Evolutionary conservation across 2,113 vertebrate genomes (phyloP).

Genomic region (Hemiscyllium ocellatum): DNA sequence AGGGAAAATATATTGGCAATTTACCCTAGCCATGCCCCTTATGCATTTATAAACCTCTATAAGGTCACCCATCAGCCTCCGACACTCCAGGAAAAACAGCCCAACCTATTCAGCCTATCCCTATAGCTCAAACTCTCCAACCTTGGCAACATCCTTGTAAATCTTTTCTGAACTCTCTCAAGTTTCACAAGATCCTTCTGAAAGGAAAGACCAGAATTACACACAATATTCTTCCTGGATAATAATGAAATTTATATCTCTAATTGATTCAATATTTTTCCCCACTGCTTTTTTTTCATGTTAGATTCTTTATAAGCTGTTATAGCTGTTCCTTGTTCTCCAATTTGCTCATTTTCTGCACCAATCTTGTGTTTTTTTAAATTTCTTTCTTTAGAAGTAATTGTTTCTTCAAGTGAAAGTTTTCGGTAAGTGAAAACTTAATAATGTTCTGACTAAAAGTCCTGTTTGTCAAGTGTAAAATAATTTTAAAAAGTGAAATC

Average conservation of each 20-base stretch:
- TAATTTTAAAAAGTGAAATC: not conserved
- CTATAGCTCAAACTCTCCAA: too few relatives aligned
- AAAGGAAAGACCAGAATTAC: too few relatives aligned
- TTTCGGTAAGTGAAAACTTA: not conserved
- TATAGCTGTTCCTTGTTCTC: not conserved
- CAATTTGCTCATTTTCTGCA: not conserved
- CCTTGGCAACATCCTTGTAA: too few relatives aligned
- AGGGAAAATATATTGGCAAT: too few relatives aligned
- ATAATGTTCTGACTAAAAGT: not conserved
- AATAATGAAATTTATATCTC: not conserved
- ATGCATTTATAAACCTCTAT: too few relatives aligned
- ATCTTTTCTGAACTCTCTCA: too few relatives aligned
- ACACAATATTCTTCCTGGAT: too few relatives aligned
- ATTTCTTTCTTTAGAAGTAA: not conserved
- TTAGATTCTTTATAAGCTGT: not conserved
- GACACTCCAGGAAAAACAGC: too few relatives aligned
- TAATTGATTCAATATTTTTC: not conserved
- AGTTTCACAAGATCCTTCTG: too few relatives aligned
- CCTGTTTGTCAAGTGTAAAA: not conserved
- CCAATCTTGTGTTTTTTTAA: not conserved
- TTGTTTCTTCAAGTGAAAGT: not conserved
- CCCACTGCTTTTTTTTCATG: not conserved
- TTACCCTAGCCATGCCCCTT: too few relatives aligned
- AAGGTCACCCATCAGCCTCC: too few relatives aligned
- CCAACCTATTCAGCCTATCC: too few relatives aligned